A percentile compares a stretch with the other conserved stretches of the same genome.
Evolutionary conservation across 2,113 vertebrate species (phyloP).

Genomic region (Tyto alba): DNA sequence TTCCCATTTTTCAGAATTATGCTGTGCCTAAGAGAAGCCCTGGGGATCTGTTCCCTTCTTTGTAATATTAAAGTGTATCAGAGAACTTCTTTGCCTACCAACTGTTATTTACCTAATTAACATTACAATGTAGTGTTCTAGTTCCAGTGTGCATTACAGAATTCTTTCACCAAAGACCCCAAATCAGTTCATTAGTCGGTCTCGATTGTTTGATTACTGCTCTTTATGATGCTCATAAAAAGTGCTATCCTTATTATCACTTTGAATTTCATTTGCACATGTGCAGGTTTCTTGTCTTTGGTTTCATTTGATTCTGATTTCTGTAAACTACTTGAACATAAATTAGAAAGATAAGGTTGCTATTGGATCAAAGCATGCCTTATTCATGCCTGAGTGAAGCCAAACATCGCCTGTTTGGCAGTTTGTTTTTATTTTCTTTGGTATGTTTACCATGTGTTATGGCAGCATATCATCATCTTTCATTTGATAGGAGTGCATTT

Average conservation of each 20-base stretch:
- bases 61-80: neutral
- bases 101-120: conserved; percentile 2
- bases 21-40: neutral
- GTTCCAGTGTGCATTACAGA: neutral
- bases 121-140: neutral
- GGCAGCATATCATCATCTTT: neutral
- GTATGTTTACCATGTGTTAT: neutral
- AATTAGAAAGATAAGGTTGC: neutral
- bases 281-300: neutral
- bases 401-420: neutral
- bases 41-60: neutral
- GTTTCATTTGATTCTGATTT: neutral
- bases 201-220: neutral
- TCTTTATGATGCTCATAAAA: neutral
- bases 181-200: neutral
- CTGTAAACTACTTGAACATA: neutral
- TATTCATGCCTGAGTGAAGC: neutral
- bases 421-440: neutral
- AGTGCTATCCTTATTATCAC: neutral
- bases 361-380: neutral
- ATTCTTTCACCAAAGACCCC: neutral
- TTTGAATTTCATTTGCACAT: neutral
- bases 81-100: neutral
- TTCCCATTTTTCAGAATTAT: neutral
- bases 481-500: neutral